Conservation (phyloP, 2,797 vertebrate species). For the Clarias pachynema region DNA sequence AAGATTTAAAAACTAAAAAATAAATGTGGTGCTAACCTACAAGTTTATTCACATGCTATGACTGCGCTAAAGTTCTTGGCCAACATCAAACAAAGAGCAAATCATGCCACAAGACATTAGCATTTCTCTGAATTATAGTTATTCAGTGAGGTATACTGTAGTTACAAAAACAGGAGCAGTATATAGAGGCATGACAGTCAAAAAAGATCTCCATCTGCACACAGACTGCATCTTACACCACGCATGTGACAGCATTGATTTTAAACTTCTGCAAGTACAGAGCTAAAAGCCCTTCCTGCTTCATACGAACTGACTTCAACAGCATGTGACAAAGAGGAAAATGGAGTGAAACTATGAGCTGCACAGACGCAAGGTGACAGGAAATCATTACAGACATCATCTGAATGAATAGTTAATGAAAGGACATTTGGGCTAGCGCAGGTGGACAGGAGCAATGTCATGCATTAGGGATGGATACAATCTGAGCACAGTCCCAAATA, state of each 20-base stretch:
- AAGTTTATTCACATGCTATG: not conserved
- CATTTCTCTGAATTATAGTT: not conserved
- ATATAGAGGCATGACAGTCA: not conserved
- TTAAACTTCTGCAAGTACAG: slow-evolving; percentile 28
- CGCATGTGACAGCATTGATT: slow-evolving; percentile 38
- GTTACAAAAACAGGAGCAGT: not conserved
- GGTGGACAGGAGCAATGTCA: slow-evolving; percentile 61
- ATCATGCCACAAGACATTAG: not conserved
- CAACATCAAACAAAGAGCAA: not conserved
- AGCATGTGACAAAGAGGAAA: slow-evolving; percentile 74
- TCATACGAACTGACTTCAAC: slow-evolving; percentile 81
- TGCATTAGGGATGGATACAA: slow-evolving; percentile 43
- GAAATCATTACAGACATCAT: slow-evolving; percentile 83
- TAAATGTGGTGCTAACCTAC: not conserved
- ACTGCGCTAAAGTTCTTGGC: not conserved
- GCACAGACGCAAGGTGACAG: slow-evolving; percentile 85
- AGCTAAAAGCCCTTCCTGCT: slow-evolving; percentile 71
- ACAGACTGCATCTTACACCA: slow-evolving; percentile 3
- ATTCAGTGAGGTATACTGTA: not conserved
- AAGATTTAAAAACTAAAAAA: not conserved
- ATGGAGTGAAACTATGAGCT: slow-evolving; percentile 80
- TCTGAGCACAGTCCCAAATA: slow-evolving; percentile 29
- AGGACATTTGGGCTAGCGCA: slow-evolving; percentile 82
- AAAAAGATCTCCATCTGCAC: not conserved
- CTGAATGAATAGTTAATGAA: slow-evolving; percentile 88